Evolutionary conservation across 2,113 vertebrate species (phyloP), one percentile per base, ranked within the genome.

Genomic region (Syngnathus typhle): DNA sequence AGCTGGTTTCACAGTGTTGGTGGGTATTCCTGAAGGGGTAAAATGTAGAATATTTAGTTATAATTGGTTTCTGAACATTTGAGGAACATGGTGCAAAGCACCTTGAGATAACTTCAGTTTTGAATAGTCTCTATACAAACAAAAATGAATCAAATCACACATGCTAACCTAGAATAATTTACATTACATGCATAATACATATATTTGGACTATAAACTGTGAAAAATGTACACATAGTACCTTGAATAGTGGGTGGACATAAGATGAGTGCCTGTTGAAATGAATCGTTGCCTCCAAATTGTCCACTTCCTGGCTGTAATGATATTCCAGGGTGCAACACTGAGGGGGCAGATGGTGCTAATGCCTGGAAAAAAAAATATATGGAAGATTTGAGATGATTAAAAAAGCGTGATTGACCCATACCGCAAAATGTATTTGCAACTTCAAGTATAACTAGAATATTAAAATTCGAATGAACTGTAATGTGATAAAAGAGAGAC

Each of bases 251-350:
- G 46, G 95, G 94, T 58, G 96, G 97, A 78, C 95, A 99, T 67
- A 99, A 92, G 85, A 99, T 98, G 78, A 99, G 80, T 0, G 96
- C 92, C 87, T 96, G 97, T 58, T 96, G 96, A 88, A 98, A 99
- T 83, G 95, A 93, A 75, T 99, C 96, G 67, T 83, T 91, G 85
- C 94, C 96, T 74, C 94, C 95, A 91, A 96, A 99, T 78, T 93
- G 97, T 75, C 93, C 93, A 80, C 91, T 91, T 86, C 94, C 95
- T 51, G 95, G 90, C 89, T 95, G 97, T 85, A 98, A 90, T 8
- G 95, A 92, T 81, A 99, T 95, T 67, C 94, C 95, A 83, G 93
- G 95, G 79, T 97, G 97, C 86, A 98, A 91, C 76, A 96, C 90
- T 1, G 96, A 94, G 65, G 94, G 92, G 47, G 92, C 92, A 73